These are phyloP conservation scores for Cenopis cana DNA, from an alignment of 2,888 invertebrate species.

Conservation along the genomic window DNA sequence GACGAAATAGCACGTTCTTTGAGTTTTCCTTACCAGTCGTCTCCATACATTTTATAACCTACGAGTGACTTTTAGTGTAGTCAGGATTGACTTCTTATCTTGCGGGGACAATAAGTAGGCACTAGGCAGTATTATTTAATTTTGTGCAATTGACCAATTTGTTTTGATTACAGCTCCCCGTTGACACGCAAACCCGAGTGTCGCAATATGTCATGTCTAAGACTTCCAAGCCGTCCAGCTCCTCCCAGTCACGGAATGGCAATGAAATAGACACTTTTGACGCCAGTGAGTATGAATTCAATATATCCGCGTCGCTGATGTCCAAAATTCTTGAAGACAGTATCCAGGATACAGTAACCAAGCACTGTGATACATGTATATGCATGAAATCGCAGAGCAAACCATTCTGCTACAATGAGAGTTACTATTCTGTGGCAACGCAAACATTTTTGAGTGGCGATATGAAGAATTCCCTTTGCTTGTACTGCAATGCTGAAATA, in stretches of 20 bases:
- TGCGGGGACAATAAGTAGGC: too few relatives aligned
- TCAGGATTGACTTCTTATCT: too few relatives aligned
- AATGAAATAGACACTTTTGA: slow-evolving; percentile 81
- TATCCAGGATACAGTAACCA: slow-evolving; percentile 91
- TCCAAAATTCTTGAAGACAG: slow-evolving; percentile 95
- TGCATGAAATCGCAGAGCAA: slow-evolving; percentile 86
- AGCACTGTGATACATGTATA: slow-evolving; percentile 93
- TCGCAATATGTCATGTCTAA: slow-evolving; percentile 90
- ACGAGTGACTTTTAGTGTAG: too few relatives aligned
- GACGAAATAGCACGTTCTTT: too few relatives aligned
- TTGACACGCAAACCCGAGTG: slow-evolving; percentile 96
- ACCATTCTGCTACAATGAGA: slow-evolving; percentile 82
- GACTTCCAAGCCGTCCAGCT: slow-evolving; percentile 73
- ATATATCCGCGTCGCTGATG: slow-evolving; percentile 94
- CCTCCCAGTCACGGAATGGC: slow-evolving; percentile 72
- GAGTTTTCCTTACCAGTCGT: too few relatives aligned
- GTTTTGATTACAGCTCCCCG: slow-evolving; percentile 88
- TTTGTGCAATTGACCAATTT: slow-evolving; percentile 35
- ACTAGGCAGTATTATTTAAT: too few relatives aligned
- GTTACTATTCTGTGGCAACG: slow-evolving; percentile 86
- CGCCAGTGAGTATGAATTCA: slow-evolving; percentile 87
- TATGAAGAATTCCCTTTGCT: slow-evolving; percentile 82
- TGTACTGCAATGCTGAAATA: slow-evolving; percentile 86
- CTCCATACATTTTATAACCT: too few relatives aligned
- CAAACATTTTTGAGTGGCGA: slow-evolving; percentile 85